A percentile compares a stretch with the other conserved stretches of the same genome.
Conservation (phyloP, 2,888 invertebrate genomes). For the Agrotis segetum region DNA sequence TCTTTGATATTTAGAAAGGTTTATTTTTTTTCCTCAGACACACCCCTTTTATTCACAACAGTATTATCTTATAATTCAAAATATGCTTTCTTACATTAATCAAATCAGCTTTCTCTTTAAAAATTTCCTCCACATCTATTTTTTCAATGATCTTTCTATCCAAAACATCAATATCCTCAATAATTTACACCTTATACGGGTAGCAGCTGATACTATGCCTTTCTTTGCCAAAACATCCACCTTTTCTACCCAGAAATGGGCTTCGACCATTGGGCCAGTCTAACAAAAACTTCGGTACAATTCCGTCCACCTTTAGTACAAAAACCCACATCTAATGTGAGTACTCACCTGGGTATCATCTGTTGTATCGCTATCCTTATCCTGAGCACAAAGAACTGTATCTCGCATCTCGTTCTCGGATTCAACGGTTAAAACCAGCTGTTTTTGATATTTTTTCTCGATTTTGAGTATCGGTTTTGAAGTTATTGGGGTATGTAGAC, state of each 20-base stretch:
- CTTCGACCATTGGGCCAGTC: neutral
- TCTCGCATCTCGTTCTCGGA: slow-evolving; percentile 42
- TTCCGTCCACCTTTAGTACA: slow-evolving; percentile 47
- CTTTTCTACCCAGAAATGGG: slow-evolving; percentile 19
- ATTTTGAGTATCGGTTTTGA: slow-evolving; percentile 30
- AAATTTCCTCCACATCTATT: neutral
- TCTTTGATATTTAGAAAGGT: neutral
- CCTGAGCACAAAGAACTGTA: slow-evolving; percentile 8
- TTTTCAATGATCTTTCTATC: neutral
- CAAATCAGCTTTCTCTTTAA: neutral
- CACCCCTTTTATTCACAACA: neutral
- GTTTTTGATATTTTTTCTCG: slow-evolving; percentile 33
- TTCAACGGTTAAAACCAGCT: slow-evolving; percentile 50
- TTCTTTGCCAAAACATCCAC: slow-evolving; percentile 13
- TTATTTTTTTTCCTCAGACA: neutral
- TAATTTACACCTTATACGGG: slow-evolving; percentile 21
- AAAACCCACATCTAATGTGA: slow-evolving; percentile 47
- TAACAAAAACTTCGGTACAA: slow-evolving; percentile 45
- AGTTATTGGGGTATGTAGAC: slow-evolving; percentile 32
- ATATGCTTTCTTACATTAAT: no score
- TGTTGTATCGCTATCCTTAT: slow-evolving; percentile 50
- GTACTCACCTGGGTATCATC: slow-evolving; percentile 59
- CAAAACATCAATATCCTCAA: neutral
- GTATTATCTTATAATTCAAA: neutral
- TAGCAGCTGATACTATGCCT: slow-evolving; percentile 27